A percentile compares a stretch with the other conserved stretches of the same genome.
phyloP scores from a whole-genome alignment of 2,888 invertebrate species.

The Dynastes tityus region DNA sequence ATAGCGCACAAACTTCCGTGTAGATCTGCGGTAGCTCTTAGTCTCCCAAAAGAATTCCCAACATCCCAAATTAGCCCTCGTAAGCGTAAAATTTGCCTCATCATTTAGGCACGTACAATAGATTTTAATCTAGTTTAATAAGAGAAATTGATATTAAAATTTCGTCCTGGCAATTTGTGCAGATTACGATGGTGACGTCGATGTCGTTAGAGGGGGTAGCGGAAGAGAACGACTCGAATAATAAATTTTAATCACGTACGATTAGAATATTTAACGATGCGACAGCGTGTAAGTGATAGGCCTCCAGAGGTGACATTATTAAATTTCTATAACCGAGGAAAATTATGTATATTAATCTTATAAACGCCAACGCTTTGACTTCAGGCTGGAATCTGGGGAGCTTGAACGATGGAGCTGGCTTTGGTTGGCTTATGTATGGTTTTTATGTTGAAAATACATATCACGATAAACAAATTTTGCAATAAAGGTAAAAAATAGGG shows the following conservation, averaged over 20 bases:
- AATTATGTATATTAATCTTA: constrained; percentile 4
- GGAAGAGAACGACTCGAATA: constrained; percentile 1
- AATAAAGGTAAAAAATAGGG: no score
- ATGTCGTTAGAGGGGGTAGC: background rate
- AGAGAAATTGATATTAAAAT: constrained; percentile 32
- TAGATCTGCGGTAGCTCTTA: no score
- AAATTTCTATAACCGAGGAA: constrained; percentile 19
- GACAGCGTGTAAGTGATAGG: constrained; percentile 25
- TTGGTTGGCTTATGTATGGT: no score
- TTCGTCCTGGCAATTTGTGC: constrained; percentile 14
- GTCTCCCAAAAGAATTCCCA: no score
- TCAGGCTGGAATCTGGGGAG: background rate
- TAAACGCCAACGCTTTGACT: no score
- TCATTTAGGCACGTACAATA: background rate
- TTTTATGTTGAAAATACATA: no score
- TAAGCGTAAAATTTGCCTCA: no score
- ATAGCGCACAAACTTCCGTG: no score
- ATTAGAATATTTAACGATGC: constrained; percentile 31
- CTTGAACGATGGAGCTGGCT: background rate
- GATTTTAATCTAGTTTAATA: constrained; percentile 20
- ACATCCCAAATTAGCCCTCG: no score
- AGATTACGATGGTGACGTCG: constrained; percentile 9
- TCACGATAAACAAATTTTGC: no score
- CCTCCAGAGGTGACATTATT: constrained; percentile 31
- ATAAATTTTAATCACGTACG: constrained; percentile 39